Percentiles rank a stretch among this genome's conserved stretches.
Evolutionary conservation across 2,888 invertebrate genomes (phyloP).

Genomic region (Ramazzottius varieornatus): DNA sequence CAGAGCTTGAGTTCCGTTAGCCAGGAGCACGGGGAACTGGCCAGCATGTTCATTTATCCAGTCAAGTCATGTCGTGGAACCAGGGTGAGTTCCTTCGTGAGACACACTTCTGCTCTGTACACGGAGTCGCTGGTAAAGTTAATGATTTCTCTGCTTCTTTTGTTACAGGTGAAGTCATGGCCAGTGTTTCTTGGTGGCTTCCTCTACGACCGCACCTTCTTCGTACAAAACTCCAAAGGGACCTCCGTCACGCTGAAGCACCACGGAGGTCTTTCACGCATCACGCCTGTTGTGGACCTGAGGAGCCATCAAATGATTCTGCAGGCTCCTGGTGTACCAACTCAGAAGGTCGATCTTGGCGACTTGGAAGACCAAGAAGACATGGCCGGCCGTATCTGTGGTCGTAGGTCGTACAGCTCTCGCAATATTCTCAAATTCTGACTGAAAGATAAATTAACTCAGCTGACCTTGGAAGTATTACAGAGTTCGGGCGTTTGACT

Average conservation of each 20-base stretch:
- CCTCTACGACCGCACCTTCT: constrained; percentile 69
- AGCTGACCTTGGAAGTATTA: too few relatives aligned
- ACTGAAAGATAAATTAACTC: too few relatives aligned
- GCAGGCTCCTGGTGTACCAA: constrained; percentile 16
- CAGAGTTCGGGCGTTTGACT: constrained; percentile 5
- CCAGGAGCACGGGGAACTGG: constrained; percentile 14
- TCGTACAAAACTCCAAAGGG: constrained; percentile 56
- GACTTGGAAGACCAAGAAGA: too few relatives aligned
- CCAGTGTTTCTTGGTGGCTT: constrained; percentile 46
- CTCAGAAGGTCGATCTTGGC: too few relatives aligned
- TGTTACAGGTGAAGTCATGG: constrained; percentile 36
- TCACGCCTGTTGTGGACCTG: constrained; percentile 43
- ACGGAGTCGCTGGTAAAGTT: too few relatives aligned
- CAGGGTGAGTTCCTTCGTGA: not conserved
- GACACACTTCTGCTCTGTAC: too few relatives aligned
- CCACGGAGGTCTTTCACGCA: constrained; percentile 44
- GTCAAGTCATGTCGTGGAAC: constrained; percentile 47
- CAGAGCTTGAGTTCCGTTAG: not conserved
- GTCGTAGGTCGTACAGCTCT: too few relatives aligned
- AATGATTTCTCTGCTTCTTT: too few relatives aligned
- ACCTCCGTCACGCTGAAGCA: constrained; percentile 66
- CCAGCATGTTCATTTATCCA: constrained; percentile 45
- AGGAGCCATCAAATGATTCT: constrained; percentile 22
- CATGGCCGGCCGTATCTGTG: too few relatives aligned
- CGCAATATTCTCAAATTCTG: too few relatives aligned